phyloP scores from a whole-genome alignment of 2,888 invertebrate species.

The Tipula confusa region DNA sequence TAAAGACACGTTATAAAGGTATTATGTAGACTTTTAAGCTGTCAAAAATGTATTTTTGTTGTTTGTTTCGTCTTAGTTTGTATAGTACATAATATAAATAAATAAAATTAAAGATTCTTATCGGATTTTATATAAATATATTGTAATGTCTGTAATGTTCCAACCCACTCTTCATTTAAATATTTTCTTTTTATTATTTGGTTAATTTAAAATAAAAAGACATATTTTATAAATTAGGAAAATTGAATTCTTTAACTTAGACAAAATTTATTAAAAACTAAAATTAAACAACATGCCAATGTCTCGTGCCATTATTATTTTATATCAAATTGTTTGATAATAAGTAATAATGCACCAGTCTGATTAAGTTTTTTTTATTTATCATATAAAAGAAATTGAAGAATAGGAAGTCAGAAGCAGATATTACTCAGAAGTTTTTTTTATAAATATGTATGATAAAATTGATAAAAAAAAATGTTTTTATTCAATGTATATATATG shows the following conservation, averaged over 20 bases:
- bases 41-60: neutral
- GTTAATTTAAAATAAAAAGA: neutral
- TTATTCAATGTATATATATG: neutral
- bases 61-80: neutral
- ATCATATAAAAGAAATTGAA: slow-evolving; percentile 15
- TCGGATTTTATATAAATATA: neutral
- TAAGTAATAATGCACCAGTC: slow-evolving; percentile 1
- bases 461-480: neutral
- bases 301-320: slow-evolving; percentile 25
- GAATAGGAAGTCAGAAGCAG: slow-evolving; percentile 20
- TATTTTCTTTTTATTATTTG: neutral
- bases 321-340: slow-evolving; percentile 3
- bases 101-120: neutral
- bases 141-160: slow-evolving; percentile 3
- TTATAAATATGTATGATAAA: neutral
- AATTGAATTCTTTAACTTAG: neutral
- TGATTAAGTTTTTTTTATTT: neutral
- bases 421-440: neutral
- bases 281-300: neutral
- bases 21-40: slow-evolving; percentile 3
- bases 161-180: slow-evolving; percentile 25
- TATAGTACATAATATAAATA: neutral
- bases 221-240: neutral
- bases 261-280: neutral
- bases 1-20: slow-evolving; percentile 1